These are phyloP conservation scores for Scaptomyza graminum DNA, from an alignment of 1,140 invertebrate genomes.

Conservation along the genomic window DNA sequence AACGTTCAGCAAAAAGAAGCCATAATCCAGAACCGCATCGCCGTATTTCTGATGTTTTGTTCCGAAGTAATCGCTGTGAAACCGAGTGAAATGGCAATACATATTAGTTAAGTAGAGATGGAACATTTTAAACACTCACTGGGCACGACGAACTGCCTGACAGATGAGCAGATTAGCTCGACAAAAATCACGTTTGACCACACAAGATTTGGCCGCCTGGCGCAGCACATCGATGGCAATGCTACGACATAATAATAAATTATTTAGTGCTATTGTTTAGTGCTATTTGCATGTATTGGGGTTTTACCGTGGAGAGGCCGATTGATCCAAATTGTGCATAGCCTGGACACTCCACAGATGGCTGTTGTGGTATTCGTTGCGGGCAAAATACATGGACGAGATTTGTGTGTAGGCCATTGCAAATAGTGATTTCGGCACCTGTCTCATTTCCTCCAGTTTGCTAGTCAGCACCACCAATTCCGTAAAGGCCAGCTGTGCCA, in stretches of 20 bases:
- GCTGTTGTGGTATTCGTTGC: conserved; percentile 91
- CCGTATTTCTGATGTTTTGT: conserved; percentile 91
- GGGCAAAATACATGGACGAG: conserved; percentile 90
- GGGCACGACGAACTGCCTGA: conserved; percentile 90
- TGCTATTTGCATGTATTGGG: neutral
- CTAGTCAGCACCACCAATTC: conserved; percentile 52
- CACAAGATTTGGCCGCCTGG: conserved; percentile 93
- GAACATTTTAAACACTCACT: conserved; percentile 81
- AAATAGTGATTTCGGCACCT: conserved; percentile 81
- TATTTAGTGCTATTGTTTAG: too few relatives aligned
- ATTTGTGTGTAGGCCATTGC: conserved; percentile 92
- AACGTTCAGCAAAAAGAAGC: conserved; percentile 95
- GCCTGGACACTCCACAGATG: conserved; percentile 90
- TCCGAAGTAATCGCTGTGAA: conserved; percentile 85
- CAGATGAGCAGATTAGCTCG: conserved; percentile 92
- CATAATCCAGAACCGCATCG: conserved; percentile 93
- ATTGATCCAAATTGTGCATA: conserved; percentile 87
- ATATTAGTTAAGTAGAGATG: neutral
- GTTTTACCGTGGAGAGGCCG: conserved; percentile 85
- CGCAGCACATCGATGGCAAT: conserved; percentile 91
- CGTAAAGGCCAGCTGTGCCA: conserved; percentile 68
- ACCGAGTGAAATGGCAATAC: neutral
- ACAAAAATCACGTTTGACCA: conserved; percentile 92
- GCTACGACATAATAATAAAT: too few relatives aligned
- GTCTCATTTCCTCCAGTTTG: conserved; percentile 14